Evolutionary conservation across 2,888 invertebrate species (phyloP), one percentile per base, ranked within the genome.

Genomic region (Epinotia demarniana): DNA sequence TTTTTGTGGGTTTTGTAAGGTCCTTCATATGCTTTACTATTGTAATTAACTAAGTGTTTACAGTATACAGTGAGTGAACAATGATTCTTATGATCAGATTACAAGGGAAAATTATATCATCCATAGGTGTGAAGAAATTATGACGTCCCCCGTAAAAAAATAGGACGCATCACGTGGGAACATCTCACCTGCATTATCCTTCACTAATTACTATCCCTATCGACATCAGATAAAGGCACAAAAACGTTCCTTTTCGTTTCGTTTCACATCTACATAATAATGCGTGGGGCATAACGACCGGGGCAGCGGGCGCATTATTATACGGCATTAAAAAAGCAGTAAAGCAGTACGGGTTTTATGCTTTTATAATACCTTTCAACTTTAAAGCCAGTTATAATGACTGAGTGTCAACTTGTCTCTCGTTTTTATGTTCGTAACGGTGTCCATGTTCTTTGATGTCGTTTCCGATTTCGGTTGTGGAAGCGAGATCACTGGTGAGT

Each of bases 261-360:
- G 87, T 89, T 90, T 85, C 86, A 85, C 86, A 93, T 93, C 92
- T 91, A 92, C 91, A 93, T 93, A 92, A 92, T 92, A 91, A 91
- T 89, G 90, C 90, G 90, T 88, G 89, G 90, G 90, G 91, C 89
- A 88, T 88, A 87, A 90, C 88, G 89, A 89, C 88, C 88, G 84
- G 85, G 85, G 83, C 85, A 86, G 85, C 85, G 87, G 85, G 84
- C 87, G 86, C 86, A 87, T 88, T 89, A 88, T 86, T 87, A 85
- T 91, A 90, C 92, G 79, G 78, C 60, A 69, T 69, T 69, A 60
- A 68, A 69, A 68, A 69, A 69, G 46, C 77, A 72, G 18, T 69
- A 61, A 61, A 18, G 53, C 27, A 8, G 27, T 71, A 71, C 16
- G 68, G 68, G 68, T 16, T 43, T 58, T 55, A 43, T 69, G 69